A percentile compares a stretch with the other conserved stretches of the same genome.
These are phyloP conservation scores for Montipora efflorescens DNA, from an alignment of 64 coral and sea anemone species.

Conservation along the genomic window DNA sequence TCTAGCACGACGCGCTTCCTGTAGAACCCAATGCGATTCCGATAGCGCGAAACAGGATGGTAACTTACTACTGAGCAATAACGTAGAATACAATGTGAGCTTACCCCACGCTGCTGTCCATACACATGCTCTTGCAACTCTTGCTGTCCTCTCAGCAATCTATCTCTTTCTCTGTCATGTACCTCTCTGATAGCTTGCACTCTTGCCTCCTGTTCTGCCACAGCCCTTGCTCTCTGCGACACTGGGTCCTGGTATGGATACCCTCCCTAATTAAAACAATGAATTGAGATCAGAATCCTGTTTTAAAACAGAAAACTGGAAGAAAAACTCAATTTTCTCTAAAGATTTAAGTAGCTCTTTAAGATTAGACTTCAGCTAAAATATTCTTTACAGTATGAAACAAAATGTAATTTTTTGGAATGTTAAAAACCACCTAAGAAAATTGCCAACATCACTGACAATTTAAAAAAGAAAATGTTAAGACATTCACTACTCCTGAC, in stretches of 20 bases:
- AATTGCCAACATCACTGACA: no score
- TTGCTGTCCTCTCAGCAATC: conserved; percentile 27
- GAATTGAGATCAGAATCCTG: neutral
- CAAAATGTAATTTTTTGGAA: no score
- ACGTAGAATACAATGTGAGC: neutral
- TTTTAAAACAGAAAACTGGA: neutral
- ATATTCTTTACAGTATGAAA: no score
- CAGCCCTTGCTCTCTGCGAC: conserved; percentile 27
- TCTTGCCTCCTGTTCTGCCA: conserved; percentile 67
- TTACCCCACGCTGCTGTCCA: neutral
- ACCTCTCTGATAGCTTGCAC: conserved; percentile 54
- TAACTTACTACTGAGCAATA: neutral
- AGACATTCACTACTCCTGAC: no score
- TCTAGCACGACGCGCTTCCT: no score
- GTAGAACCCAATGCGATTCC: no score
- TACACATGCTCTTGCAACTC: conserved; percentile 53
- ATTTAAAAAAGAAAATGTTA: no score
- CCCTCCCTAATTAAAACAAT: neutral
- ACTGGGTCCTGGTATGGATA: conserved; percentile 15
- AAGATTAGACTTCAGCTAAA: no score
- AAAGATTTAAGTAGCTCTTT: no score
- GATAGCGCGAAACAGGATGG: neutral
- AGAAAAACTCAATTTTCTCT: no score
- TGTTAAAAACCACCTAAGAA: no score
- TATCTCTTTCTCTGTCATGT: conserved; percentile 57